phyloP scores from a whole-genome alignment of 30 jellyfish, hydroid and myxozoan species.

The Catostylus mosaicus region DNA sequence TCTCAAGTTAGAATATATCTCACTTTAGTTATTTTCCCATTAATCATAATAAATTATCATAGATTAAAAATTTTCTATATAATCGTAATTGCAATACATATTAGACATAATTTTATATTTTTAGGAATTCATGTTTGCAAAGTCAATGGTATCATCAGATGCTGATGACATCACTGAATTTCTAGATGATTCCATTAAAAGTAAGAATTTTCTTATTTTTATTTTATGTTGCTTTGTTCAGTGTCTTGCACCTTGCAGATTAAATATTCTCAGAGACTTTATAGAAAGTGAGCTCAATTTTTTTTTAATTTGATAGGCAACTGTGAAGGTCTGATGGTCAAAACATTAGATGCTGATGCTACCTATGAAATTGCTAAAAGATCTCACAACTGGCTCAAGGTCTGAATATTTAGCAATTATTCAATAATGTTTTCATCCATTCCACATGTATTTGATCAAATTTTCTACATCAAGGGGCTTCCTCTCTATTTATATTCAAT shows the following conservation, averaged over 20 bases:
- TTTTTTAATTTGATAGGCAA: slow-evolving; percentile 53
- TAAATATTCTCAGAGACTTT: too few species aligned
- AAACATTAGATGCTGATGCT: slow-evolving; percentile 87
- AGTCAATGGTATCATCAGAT: slow-evolving; percentile 84
- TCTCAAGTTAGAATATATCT: too few species aligned
- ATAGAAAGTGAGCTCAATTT: too few species aligned
- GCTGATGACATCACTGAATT: slow-evolving; percentile 91
- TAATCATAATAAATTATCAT: neutral
- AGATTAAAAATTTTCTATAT: neutral
- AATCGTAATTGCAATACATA: too few species aligned
- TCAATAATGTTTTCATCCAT: neutral
- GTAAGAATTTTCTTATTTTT: slow-evolving; percentile 20
- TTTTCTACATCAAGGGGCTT: too few species aligned
- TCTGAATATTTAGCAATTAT: neutral
- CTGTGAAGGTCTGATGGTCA: slow-evolving; percentile 97
- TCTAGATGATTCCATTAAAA: slow-evolving; percentile 92
- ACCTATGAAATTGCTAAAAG: slow-evolving; percentile 95
- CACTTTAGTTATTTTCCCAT: too few species aligned
- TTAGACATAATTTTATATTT: neutral
- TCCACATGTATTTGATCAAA: too few species aligned
- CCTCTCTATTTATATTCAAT: too few species aligned
- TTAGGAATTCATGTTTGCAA: slow-evolving; percentile 94
- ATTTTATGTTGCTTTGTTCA: neutral
- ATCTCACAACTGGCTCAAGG: slow-evolving; percentile 97
- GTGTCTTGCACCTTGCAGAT: too few species aligned